Base-by-base conservation (phyloP, 2,888 invertebrate species). In the Monochamus alternatus region DNA sequence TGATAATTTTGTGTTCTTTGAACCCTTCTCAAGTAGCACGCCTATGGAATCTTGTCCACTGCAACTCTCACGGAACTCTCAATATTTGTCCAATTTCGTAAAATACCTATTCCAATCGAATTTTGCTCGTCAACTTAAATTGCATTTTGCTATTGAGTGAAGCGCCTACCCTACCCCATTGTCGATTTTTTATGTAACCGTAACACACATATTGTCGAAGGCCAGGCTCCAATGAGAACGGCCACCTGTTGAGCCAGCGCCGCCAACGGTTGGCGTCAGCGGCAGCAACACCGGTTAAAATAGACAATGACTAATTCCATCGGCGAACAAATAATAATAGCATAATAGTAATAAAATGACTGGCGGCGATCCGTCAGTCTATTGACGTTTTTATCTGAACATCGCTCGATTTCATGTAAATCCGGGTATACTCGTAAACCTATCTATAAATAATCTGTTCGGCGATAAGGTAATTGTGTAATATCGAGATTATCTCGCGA, bases 231-330 rank as follows among this genome's bases (percentile, higher is more conserved):
- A 60, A 62, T 74, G 70, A n/a, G 66, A 73, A 60, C 22, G 72
- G 52, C 74, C 74, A 76, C 71, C 74, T 74, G 76, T 31, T 66
- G 67, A 63, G 66, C 66, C 74, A 76, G 38, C 38, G 7, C 62
- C 67, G 66, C 31, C 58, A 43, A 44, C 58, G 60, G 47, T 10
- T 52, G 65, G 38, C 44, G 58, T 30, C 59, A 44, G 38, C 47
- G 43, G 73, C 67, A 68, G 31, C 64, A 30, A 63, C 62, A 67
- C 30, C 22, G 52, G 51, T 65, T 64, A 58, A 73, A 68, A 75
- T 74, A 74, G 73, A 68, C 38, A 73, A 73, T 68, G 65, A 72
- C 67, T 59, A 65, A 78, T 31, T 47, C 47, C 10, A 47, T 10
- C 47, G 3, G 47, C 12, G 47, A 47, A 9, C 12, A 47, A 12